Evolutionary conservation across 2,888 invertebrate species (phyloP), one percentile per base, ranked within the genome.

Genomic region (Melipona beecheii): DNA sequence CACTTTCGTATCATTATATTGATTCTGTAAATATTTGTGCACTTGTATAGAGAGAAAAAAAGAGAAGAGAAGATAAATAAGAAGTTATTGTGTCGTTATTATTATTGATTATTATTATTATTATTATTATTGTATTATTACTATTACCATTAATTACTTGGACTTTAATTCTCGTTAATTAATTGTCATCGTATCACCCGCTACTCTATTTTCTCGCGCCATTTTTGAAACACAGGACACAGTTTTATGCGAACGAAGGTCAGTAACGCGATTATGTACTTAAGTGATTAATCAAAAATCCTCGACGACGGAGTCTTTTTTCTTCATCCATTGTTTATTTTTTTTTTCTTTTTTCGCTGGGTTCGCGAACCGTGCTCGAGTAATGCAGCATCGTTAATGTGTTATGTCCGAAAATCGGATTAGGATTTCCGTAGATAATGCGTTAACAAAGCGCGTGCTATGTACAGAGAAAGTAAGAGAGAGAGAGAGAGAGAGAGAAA

Each of bases 21-120:
- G 91, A 93, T 91, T 93, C 91, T 94, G 94, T 94, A 94, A 94
- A 94, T 94, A 94, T 91, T 92, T 93, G 93, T 94, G 93, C 93
- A 94, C 93, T 94, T 94, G 94, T 94, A 94, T 94, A 93, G 92
- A 93, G 68, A 73, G 21, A 78, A 54, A 62, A 64, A 64, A 19
- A 66, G 80, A 58, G 15, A 36, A 31, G 27, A 66, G 80, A 70
- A 70, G 74, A 81, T 43, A 68, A 81, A 73, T 65, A 76, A 76
- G 82, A 84, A 71, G 75, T 73, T 78, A 78, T 86, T 70, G 78
- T 70, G 78, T 78, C 84, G 74, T 86, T 77, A 83, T 84, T 75
- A 83, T 78, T 77, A 81, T 86, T 81, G 86, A 83, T 66, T 88
- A 84, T 49, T 66, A 52, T 71, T 56, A 84, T 71, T 56, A 84